A percentile compares a stretch with the other conserved stretches of the same genome.
Conservation (phyloP, 2,113 vertebrate genomes). For the Gobius niger region DNA sequence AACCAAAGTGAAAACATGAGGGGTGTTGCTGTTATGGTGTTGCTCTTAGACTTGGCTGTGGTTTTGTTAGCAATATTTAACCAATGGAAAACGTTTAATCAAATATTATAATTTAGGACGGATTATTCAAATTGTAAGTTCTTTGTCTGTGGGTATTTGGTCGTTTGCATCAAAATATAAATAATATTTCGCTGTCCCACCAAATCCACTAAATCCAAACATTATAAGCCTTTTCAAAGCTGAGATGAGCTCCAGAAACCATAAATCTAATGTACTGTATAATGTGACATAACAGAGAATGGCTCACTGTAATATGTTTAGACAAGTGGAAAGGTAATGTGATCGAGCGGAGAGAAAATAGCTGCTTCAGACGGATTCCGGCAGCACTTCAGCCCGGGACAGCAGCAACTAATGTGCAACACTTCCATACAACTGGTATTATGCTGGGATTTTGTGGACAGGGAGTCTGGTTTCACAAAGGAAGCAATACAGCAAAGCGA, state of each 20-base stretch:
- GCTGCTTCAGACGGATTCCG: conserved; percentile 5
- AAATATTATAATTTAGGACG: too few species aligned
- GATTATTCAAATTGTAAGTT: too few species aligned
- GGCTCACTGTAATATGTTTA: conserved; percentile 25
- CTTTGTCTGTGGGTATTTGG: too few species aligned
- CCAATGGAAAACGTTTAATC: too few species aligned
- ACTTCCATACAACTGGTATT: too few species aligned
- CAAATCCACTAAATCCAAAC: background rate
- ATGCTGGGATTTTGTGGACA: too few species aligned
- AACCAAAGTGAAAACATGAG: background rate
- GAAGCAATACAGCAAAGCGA: too few species aligned
- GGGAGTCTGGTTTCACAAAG: too few species aligned
- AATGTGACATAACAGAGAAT: background rate
- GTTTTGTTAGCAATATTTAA: too few species aligned
- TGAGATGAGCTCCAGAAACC: background rate
- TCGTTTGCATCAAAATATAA: too few species aligned
- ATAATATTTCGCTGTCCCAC: background rate
- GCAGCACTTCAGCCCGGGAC: conserved; percentile 16
- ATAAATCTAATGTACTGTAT: background rate
- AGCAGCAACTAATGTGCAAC: background rate
- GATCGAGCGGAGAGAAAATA: conserved; percentile 12
- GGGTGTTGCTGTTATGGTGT: too few species aligned
- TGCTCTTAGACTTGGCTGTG: too few species aligned
- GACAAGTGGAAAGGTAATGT: conserved; percentile 27
- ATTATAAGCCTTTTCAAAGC: background rate